Evolutionary conservation across 2,113 vertebrate genomes (phyloP), one percentile per base, ranked within the genome.

Genomic region (Myodes glareolus): DNA sequence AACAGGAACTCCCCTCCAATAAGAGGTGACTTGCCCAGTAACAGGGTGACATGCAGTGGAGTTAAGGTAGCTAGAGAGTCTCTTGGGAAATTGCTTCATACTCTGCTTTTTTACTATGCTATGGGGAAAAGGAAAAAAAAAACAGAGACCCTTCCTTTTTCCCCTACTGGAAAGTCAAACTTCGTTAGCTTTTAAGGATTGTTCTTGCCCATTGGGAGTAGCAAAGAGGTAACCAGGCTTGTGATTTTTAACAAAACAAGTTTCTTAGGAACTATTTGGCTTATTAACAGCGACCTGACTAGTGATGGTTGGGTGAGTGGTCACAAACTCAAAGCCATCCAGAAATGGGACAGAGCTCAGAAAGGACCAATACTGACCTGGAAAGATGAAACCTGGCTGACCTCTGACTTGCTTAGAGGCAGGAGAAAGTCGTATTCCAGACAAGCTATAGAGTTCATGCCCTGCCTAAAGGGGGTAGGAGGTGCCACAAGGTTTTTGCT

Each of bases 221-320:
- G 29, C 10, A 17, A 25, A 90, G 25, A 4, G 76, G 3, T 77
- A 92, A 75, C 78, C 67, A 88, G 31, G 9, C 33, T 90, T 76
- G 6, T 72, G 19, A 88, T 93, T 96, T 45, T 36, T 95, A 19
- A 91, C 33, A 76, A 67, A 93, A 80, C 6, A 86, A 33, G 36
- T 58, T 92, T 55, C 61, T 94, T 88, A 77, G 21, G 81, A 91
- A 96, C 89, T 36, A 91, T 7, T 88, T 17, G 33, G 33, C 93
- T 80, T 78, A 86, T 75, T 73, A 94, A 93, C 13, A 93, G n/a
- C 3, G 33, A 63, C 76, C n/a, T 90, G 29, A 19, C 29, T 87
- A 85, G 14, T 84, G 61, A 78, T 85, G 21, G 11, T 88, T 16
- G 12, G 61, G 39, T 73, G 19, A 92, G 23, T 86, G 33, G 87